Evolutionary conservation across 2,797 vertebrate genomes (phyloP).

Genomic region (Microctenopoma stevenorrisi): DNA sequence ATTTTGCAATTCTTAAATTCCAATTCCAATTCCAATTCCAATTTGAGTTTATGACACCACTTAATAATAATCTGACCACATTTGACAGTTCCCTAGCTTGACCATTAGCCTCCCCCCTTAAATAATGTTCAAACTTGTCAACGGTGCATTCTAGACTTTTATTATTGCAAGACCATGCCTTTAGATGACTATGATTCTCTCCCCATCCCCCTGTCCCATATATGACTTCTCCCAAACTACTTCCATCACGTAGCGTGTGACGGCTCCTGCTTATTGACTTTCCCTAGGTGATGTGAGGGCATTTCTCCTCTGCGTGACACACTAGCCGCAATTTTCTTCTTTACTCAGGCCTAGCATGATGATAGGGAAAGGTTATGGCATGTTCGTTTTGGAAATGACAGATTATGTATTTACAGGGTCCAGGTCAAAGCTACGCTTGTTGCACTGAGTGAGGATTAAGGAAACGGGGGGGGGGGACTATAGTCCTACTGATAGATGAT

Average conservation of each 20-base stretch:
- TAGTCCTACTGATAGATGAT: slow-evolving; percentile 38
- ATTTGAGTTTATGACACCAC: slow-evolving; percentile 3
- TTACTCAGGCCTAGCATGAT: slow-evolving; percentile 35
- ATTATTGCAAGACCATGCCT: slow-evolving; percentile 45
- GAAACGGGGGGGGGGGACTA: background rate
- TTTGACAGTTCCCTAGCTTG: slow-evolving; percentile 46
- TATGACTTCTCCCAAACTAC: slow-evolving; percentile 53
- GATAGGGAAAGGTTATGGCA: slow-evolving; percentile 40
- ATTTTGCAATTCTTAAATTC: slow-evolving; percentile 33
- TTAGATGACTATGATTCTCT: slow-evolving; percentile 52
- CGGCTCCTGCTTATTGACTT: slow-evolving; percentile 46
- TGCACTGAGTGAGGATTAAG: slow-evolving; percentile 67
- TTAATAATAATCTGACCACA: slow-evolving; percentile 24
- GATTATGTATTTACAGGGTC: slow-evolving; percentile 74
- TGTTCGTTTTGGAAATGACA: slow-evolving; percentile 70
- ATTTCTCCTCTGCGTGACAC: slow-evolving; percentile 62
- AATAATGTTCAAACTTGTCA: slow-evolving; percentile 7
- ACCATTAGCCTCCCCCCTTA: slow-evolving; percentile 31
- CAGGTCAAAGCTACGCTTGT: slow-evolving; percentile 67
- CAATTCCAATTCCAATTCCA: no score
- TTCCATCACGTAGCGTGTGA: slow-evolving; percentile 31
- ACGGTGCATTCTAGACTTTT: slow-evolving; percentile 35
- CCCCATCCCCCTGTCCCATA: slow-evolving; percentile 48
- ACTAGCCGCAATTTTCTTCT: slow-evolving; percentile 48
- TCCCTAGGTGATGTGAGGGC: slow-evolving; percentile 60